Conservation (phyloP, 2,888 invertebrate genomes). For the Platypus cylindrus region DNA sequence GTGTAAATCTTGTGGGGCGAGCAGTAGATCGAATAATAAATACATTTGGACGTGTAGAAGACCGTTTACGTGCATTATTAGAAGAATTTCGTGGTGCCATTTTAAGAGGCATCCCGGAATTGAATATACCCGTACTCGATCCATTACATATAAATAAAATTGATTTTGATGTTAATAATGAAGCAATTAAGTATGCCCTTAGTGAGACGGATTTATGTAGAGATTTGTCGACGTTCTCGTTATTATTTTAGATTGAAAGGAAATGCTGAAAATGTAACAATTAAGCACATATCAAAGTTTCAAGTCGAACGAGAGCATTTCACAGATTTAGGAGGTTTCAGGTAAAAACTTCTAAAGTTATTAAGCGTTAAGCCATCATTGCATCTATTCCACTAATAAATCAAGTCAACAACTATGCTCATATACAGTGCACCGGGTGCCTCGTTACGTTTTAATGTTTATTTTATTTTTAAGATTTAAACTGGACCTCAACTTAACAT, state of each 20-base stretch:
- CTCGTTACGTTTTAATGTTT: not conserved
- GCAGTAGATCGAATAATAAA: slow-evolving; percentile 30
- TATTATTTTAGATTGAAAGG: slow-evolving; percentile 28
- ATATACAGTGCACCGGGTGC: too few relatives aligned
- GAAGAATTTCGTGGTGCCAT: slow-evolving; percentile 32
- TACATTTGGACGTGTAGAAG: slow-evolving; percentile 30
- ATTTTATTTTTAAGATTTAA: slow-evolving; percentile 18
- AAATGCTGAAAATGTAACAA: slow-evolving; percentile 28
- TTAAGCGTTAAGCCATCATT: too few relatives aligned
- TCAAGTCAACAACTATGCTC: too few relatives aligned
- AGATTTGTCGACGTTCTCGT: too few relatives aligned
- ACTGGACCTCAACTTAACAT: slow-evolving; percentile 31
- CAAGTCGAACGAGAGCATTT: slow-evolving; percentile 29
- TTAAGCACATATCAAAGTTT: slow-evolving; percentile 32
- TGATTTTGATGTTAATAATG: slow-evolving; percentile 32
- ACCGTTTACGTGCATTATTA: slow-evolving; percentile 28
- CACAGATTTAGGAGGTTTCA: slow-evolving; percentile 25
- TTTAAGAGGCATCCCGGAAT: slow-evolving; percentile 32
- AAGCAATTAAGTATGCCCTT: slow-evolving; percentile 27
- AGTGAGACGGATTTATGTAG: too few relatives aligned
- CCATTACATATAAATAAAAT: slow-evolving; percentile 32
- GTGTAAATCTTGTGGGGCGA: slow-evolving; percentile 27
- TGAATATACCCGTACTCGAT: slow-evolving; percentile 34
- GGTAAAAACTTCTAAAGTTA: slow-evolving; percentile 5
- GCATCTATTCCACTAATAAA: too few relatives aligned